phyloP scores from a whole-genome alignment of 2,888 invertebrate species.

The Cinara cedri region DNA sequence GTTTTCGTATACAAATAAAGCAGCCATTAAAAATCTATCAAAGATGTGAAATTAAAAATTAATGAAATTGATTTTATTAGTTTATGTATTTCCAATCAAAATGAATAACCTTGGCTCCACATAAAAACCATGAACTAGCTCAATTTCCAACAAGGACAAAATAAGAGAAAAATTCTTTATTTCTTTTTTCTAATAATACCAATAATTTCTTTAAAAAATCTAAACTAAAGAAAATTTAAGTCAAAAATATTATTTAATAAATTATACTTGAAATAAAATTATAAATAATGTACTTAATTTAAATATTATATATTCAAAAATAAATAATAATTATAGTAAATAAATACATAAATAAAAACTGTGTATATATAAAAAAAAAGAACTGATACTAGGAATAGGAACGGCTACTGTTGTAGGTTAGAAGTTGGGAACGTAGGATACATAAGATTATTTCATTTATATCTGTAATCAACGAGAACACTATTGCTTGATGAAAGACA shows the following conservation, averaged over 20 bases:
- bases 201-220: neutral
- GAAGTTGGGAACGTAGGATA: no score
- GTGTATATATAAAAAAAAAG: no score
- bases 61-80: neutral
- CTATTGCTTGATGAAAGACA: no score
- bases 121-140: conserved; percentile 1
- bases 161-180: neutral
- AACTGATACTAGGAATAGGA: no score
- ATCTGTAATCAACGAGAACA: no score
- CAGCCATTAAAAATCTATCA: neutral
- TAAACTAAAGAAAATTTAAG: neutral
- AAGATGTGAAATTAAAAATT: neutral
- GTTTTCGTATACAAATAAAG: neutral
- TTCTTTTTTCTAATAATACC: neutral
- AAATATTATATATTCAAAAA: no score
- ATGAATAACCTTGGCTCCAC: neutral
- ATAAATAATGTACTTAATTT: neutral
- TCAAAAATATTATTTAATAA: neutral
- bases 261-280: neutral
- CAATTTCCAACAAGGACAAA: conserved; percentile 9
- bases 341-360: neutral
- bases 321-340: no score
- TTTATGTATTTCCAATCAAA: conserved; percentile 11
- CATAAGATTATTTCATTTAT: no score
- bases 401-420: no score